phyloP scores from a whole-genome alignment of 2,797 vertebrate genomes.

The Nyctibius grandis region DNA sequence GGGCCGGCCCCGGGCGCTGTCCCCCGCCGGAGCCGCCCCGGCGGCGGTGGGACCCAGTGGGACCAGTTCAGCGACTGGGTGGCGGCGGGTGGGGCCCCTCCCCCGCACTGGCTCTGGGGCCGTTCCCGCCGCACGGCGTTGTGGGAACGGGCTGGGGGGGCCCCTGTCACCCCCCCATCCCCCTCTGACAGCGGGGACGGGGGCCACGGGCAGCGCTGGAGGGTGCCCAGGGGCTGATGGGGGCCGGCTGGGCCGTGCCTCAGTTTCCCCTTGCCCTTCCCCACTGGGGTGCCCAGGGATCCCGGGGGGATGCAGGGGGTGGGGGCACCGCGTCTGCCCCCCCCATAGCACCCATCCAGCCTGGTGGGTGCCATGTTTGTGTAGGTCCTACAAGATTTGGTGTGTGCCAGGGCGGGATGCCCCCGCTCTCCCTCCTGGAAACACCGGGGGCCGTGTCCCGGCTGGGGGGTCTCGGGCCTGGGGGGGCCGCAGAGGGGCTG shows the following conservation, averaged over 20 bases:
- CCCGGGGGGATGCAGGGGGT: too few relatives aligned
- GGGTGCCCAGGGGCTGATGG: neutral
- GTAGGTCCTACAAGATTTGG: neutral
- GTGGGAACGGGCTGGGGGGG: neutral
- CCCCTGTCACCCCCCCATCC: too few relatives aligned
- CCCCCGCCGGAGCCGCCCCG: slow-evolving; percentile 45
- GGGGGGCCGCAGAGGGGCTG: neutral
- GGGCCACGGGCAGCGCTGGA: too few relatives aligned
- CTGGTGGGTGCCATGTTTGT: neutral
- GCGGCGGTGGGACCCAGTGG: slow-evolving; percentile 52
- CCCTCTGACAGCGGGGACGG: neutral
- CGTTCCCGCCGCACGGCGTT: neutral
- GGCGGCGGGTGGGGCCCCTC: slow-evolving; percentile 42
- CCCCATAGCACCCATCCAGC: fast-evolving
- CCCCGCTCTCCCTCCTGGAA: fast-evolving
- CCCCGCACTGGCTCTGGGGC: slow-evolving; percentile 39
- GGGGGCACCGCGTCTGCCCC: neutral
- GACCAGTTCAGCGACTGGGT: slow-evolving; percentile 57
- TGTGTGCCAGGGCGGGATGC: too few relatives aligned
- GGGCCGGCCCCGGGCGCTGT: slow-evolving; percentile 44
- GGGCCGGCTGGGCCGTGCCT: fast-evolving
- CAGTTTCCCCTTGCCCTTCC: neutral
- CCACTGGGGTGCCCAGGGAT: fast-evolving
- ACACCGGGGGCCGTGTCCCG: neutral
- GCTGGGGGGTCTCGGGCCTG: neutral